Base-by-base conservation (phyloP, 2,797 vertebrate genomes). In the Karalla daura region DNA sequence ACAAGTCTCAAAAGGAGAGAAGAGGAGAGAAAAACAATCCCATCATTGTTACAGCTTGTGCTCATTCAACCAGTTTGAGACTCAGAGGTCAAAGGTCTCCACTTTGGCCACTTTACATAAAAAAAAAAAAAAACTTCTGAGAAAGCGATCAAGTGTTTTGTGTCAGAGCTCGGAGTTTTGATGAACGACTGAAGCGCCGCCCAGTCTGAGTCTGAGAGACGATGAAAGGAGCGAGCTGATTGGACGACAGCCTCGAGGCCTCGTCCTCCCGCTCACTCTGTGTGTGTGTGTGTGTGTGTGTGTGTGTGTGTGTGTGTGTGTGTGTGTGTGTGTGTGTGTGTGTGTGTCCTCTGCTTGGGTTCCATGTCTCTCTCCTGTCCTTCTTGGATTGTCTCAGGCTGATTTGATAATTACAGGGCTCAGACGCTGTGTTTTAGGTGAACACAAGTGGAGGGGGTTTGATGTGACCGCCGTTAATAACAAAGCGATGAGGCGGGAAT, bases 201-300 rank as follows among this genome's bases (percentile, higher is more conserved):
- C 3, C 35, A 18, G 70, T 55, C 14, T 15, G 33, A 14, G 18
- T 32, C 23, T 12, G 41, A 43, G 56, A 44, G 54, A 59, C 25
- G 35, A 78, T 83, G 83, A 86, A 76, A 87, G 78, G 65, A 68
- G 30, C 0, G 37, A 62, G 40, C 51, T 75, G 78, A 80, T 75
- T 74, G 76, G 78, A 43, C 74, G 7, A 20, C n/a, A 7, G 65
- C 70, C 71, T 49, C 36, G 0, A 76, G 73, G 68, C 50, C 27
- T 20, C 43, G 54, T 58, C 40, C 21, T 45, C 32, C 30, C 18
- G 9, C 33, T 55, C 14, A 0, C 1, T 54, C 56, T 60, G 35
- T n/a, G n/a, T n/a, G n/a, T n/a, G n/a, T n/a, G n/a, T n/a, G n/a
- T n/a, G n/a, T n/a, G n/a, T n/a, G n/a, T n/a, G n/a, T n/a, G n/a